Conservation (phyloP, 1,140 invertebrate genomes). For the Geopemphigus sp. region DNA sequence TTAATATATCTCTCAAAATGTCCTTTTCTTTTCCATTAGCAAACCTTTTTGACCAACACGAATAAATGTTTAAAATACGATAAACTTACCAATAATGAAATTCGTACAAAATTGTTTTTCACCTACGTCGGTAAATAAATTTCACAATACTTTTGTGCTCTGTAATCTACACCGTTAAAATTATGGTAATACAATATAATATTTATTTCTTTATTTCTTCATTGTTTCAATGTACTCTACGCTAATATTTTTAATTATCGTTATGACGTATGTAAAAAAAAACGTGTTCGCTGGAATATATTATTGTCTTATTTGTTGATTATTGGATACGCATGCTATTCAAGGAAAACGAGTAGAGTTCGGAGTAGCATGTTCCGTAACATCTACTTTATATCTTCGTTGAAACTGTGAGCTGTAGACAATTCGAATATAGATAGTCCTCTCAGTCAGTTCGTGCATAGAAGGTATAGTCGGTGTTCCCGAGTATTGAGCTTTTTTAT, state of each 20-base stretch:
- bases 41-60: too few relatives aligned
- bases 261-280: too few relatives aligned
- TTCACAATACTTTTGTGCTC: too few relatives aligned
- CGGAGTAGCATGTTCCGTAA: not conserved
- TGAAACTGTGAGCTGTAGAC: not conserved
- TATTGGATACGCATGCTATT: not conserved
- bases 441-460: not conserved
- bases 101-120: too few relatives aligned
- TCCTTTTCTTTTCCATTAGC: too few relatives aligned
- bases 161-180: too few relatives aligned
- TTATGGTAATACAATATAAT: not conserved
- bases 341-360: slow-evolving; percentile 33
- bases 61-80: too few relatives aligned
- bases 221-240: not conserved
- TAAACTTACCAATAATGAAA: too few relatives aligned
- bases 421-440: not conserved
- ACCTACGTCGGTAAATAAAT: too few relatives aligned
- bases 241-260: not conserved
- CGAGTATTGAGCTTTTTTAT: not conserved
- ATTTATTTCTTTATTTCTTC: not conserved
- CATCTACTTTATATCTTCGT: not conserved
- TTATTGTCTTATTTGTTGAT: too few relatives aligned
- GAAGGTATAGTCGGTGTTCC: not conserved
- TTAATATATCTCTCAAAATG: too few relatives aligned
- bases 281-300: too few relatives aligned